Conservation (phyloP, 2,888 invertebrate species). For the Apoda limacodes region DNA sequence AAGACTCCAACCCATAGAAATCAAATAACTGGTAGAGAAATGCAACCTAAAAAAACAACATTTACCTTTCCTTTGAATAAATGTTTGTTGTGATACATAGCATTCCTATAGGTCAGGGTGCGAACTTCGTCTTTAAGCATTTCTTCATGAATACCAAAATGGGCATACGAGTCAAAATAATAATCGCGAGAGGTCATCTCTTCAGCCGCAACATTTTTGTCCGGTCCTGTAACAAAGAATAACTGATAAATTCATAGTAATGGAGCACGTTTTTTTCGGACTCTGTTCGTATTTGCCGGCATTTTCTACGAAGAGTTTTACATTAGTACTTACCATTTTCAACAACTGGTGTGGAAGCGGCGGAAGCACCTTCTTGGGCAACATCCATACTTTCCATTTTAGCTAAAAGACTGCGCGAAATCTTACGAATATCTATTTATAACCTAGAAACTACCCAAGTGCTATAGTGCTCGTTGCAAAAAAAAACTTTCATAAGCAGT, state of each 20-base stretch:
- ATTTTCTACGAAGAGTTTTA: constrained; percentile 16
- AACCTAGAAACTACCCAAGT: constrained; percentile 61
- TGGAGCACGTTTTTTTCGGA: constrained; percentile 54
- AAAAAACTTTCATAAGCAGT: too few relatives aligned
- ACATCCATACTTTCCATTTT: constrained; percentile 67
- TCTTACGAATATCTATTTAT: constrained; percentile 34
- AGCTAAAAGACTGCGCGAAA: constrained; percentile 27
- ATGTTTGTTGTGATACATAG: constrained; percentile 99
- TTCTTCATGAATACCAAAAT: constrained; percentile 99
- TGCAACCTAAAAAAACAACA: too few relatives aligned
- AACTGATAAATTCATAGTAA: too few relatives aligned
- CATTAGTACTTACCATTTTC: constrained; percentile 58
- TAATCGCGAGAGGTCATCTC: constrained; percentile 99
- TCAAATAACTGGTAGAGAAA: too few relatives aligned
- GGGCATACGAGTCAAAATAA: constrained; percentile 99
- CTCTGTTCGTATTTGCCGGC: constrained; percentile 25
- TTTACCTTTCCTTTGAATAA: constrained; percentile 88
- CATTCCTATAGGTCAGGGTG: constrained; percentile 97
- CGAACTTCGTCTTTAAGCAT: constrained; percentile 99
- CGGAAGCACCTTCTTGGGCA: constrained; percentile 54
- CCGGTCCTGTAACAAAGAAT: constrained; percentile 57
- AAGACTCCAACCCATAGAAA: too few relatives aligned
- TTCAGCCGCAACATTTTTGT: constrained; percentile 76
- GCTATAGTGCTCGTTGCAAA: too few relatives aligned
- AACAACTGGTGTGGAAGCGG: constrained; percentile 47